Conservation (phyloP, 2,888 invertebrate species). For the Ormyrus labotus region DNA sequence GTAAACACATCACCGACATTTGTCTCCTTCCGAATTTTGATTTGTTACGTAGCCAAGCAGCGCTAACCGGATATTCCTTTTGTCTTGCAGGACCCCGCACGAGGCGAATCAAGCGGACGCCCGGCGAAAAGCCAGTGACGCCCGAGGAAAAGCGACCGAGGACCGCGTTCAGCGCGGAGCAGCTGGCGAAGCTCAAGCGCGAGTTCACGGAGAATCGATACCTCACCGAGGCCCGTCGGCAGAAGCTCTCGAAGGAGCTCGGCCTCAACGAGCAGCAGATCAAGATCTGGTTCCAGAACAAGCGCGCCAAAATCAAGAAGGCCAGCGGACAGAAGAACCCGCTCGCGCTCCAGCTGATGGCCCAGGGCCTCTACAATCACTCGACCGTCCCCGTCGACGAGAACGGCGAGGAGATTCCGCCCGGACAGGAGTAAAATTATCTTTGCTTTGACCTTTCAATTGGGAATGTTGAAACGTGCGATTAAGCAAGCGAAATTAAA, state of each 20-base stretch:
- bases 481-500: no score
- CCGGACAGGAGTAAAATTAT: background rate
- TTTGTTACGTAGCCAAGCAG: background rate
- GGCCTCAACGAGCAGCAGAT: conserved; percentile 97
- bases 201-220: conserved; percentile 82
- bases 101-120: conserved; percentile 75
- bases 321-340: conserved; percentile 83
- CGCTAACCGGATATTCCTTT: background rate
- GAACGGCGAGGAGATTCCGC: conserved; percentile 82
- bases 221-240: conserved; percentile 85
- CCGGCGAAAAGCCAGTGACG: conserved; percentile 74
- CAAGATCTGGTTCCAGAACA: conserved; percentile 98
- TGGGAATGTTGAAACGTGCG: no score
- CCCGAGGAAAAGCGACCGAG: conserved; percentile 86
- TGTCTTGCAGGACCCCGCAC: conserved; percentile 79
- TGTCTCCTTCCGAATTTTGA: background rate
- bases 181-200: conserved; percentile 86
- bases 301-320: conserved; percentile 93
- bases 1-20: background rate
- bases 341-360: conserved; percentile 86
- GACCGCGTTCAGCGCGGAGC: conserved; percentile 90
- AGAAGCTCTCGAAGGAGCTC: conserved; percentile 85
- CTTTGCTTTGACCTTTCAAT: background rate
- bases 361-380: conserved; percentile 90
- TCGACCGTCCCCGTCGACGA: conserved; percentile 85